Evolutionary conservation across 2,888 invertebrate genomes (phyloP).

Genomic region (Ormia ochracea): DNA sequence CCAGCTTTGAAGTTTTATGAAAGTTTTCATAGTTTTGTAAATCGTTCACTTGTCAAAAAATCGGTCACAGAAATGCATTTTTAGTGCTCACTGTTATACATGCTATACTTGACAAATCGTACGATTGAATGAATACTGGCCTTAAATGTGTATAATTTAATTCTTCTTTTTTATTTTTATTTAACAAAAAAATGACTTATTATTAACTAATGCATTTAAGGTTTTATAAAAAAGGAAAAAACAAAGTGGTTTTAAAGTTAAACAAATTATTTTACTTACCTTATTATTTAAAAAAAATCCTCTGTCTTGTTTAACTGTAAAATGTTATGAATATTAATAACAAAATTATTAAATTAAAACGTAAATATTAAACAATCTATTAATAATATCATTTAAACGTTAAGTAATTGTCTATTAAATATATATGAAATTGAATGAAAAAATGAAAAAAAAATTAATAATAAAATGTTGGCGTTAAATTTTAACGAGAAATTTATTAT

Average conservation of each 20-base stretch:
- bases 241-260: not conserved
- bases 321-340: constrained; percentile 11
- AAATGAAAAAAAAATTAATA: constrained; percentile 30
- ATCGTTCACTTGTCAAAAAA: too few relatives aligned
- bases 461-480: constrained; percentile 59
- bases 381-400: constrained; percentile 32
- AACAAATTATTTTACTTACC: not conserved
- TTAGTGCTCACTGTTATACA: too few relatives aligned
- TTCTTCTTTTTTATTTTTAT: too few relatives aligned
- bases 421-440: constrained; percentile 18
- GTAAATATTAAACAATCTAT: not conserved
- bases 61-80: too few relatives aligned
- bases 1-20: too few relatives aligned
- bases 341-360: too few relatives aligned
- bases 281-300: not conserved
- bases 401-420: constrained; percentile 5
- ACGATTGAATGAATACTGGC: too few relatives aligned
- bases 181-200: too few relatives aligned
- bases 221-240: not conserved
- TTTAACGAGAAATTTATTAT: constrained; percentile 34
- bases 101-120: too few relatives aligned
- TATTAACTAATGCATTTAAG: not conserved
- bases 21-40: too few relatives aligned
- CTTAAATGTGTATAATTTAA: too few relatives aligned
- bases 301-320: not conserved